These are phyloP conservation scores for Monochamus alternatus DNA, from an alignment of 2,888 invertebrate genomes.

Conservation along the genomic window DNA sequence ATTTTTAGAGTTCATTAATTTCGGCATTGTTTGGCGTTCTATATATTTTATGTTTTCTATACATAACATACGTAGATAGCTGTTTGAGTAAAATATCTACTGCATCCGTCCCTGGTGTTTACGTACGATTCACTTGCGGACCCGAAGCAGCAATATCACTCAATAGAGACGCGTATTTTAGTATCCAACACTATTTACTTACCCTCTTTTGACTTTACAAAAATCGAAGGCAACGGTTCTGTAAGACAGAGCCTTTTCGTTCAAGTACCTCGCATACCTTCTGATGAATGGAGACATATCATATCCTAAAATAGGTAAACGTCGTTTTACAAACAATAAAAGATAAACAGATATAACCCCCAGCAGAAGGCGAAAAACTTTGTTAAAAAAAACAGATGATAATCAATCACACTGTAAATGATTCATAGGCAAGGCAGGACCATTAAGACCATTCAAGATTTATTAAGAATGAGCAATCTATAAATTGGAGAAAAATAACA, in stretches of 20 bases:
- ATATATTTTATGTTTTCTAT: no score
- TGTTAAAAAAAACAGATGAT: neutral
- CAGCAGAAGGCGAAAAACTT: constrained; percentile 34
- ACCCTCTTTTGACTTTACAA: constrained; percentile 99
- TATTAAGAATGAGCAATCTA: no score
- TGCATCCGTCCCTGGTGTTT: no score
- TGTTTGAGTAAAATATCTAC: no score
- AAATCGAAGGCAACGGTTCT: constrained; percentile 99
- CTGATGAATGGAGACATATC: constrained; percentile 96
- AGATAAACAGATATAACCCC: constrained; percentile 16
- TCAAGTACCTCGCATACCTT: constrained; percentile 94
- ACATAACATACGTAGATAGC: no score
- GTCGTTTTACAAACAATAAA: neutral
- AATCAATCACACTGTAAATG: neutral
- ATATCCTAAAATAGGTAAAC: constrained; percentile 56
- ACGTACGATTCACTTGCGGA: no score
- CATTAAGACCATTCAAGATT: no score
- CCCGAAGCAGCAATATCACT: no score
- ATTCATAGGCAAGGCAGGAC: neutral
- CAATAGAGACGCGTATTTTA: no score
- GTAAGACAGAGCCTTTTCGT: constrained; percentile 91
- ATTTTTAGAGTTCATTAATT: no score
- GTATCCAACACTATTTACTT: constrained; percentile 59
- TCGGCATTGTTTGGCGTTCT: no score
- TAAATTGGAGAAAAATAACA: no score